Evolutionary conservation across 2,888 invertebrate species (phyloP), one percentile per base, ranked within the genome.

Genomic region (Euspilapteryx auroguttella): DNA sequence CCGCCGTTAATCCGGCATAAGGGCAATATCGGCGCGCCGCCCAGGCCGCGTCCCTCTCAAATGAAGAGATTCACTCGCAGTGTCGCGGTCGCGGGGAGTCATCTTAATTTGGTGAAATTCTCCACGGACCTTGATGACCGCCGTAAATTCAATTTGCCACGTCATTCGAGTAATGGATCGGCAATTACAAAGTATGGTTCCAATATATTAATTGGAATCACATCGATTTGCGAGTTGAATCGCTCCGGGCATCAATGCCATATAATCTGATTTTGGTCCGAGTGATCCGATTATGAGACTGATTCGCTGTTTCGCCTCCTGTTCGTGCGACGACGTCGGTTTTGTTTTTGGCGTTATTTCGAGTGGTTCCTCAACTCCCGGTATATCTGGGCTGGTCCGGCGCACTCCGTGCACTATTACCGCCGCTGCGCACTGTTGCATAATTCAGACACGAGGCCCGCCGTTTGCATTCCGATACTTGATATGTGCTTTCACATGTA

Each of bases 401-500:
- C 21, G 23, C 55, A 56, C 57, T 55, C 57, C 47, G 61, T 57
- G 59, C 59, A 58, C 65, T 66, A 66, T 63, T 65, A 63, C 61
- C 49, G 53, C 49, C 53, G 54, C 49, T 25, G 27, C 27, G 25
- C 31, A 28, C 66, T 65, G 59, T 71, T 75, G 73, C 73, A 75
- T 75, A 75, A 75, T 75, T 65, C 73, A 71, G 66, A 52, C 68
- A 56, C 68, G 63, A 62, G 62, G 54, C 52, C 59, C 56, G 65
- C 64, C 57, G 71, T 73, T 69, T 71, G 73, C 73, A 71, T 73
- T 71, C 69, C 66, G 68, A 71, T 73, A 73, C 71, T 68, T 69
- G 71, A 73, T 71, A 71, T 71, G 73, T 71, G 71, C 66, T 71
- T 68, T 66, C 69, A 69, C 68, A 73, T 75, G 71, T 75, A 73